Percentiles rank a stretch among this genome's conserved stretches.
These are phyloP conservation scores for Lepidotrigona ventralis DNA, from an alignment of 1,140 invertebrate species.

Conservation along the genomic window DNA sequence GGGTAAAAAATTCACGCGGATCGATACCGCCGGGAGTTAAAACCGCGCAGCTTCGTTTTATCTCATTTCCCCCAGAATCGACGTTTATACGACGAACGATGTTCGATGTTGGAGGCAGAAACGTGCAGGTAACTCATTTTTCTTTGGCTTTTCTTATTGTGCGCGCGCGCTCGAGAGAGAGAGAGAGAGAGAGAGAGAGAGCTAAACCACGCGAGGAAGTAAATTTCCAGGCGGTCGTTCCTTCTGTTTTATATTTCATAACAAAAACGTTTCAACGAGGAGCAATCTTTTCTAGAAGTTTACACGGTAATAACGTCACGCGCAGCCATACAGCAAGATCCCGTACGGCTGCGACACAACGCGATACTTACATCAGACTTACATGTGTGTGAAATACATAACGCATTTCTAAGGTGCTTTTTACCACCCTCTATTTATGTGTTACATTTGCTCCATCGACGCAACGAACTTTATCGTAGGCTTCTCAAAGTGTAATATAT, in stretches of 20 bases:
- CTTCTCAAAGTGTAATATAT: not conserved
- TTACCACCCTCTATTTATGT: not conserved
- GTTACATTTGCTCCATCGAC: not conserved
- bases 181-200: too few relatives aligned
- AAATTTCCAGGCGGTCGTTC: not conserved
- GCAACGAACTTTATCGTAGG: not conserved
- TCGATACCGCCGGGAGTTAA: not conserved
- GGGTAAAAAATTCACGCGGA: not conserved
- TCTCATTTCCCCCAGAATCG: not conserved
- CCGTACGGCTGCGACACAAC: not conserved
- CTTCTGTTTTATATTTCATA: constrained; percentile 33
- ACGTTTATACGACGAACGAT: not conserved
- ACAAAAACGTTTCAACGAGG: constrained; percentile 13
- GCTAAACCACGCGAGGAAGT: not conserved
- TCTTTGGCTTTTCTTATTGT: not conserved
- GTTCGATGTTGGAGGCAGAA: not conserved
- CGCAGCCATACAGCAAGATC: constrained; percentile 4
- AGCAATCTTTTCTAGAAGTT: constrained; percentile 20
- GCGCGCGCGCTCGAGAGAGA: not conserved
- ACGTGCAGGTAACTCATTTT: constrained; percentile 5
- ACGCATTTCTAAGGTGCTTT: not conserved
- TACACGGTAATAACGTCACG: constrained; percentile 31
- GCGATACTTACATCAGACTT: not conserved
- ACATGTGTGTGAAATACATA: not conserved
- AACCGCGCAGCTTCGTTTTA: not conserved